phyloP scores from a whole-genome alignment of 2,113 vertebrate genomes.

The Microtus pennsylvanicus region DNA sequence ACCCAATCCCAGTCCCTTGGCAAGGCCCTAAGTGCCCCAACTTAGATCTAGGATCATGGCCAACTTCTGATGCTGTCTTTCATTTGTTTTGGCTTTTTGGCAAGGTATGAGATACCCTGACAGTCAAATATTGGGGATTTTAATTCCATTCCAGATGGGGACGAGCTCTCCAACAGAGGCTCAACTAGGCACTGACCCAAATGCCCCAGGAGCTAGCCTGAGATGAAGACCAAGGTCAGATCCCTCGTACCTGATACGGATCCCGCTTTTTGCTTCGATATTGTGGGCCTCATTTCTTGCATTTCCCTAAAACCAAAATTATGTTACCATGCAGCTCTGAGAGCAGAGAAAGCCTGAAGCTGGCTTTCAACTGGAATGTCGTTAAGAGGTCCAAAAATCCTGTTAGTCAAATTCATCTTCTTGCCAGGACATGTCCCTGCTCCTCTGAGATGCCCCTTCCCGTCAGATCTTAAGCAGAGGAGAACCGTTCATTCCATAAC shows the following conservation, averaged over 20 bases:
- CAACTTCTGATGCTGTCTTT: constrained; percentile 65
- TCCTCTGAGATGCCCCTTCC: constrained; percentile 5
- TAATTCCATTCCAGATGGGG: constrained; percentile 62
- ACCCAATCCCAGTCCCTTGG: constrained; percentile 57
- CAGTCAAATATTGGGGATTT: constrained; percentile 56
- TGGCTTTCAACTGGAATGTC: constrained; percentile 29
- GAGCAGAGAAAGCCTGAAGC: constrained; percentile 7
- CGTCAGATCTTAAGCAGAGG: not conserved
- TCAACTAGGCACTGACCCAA: constrained; percentile 16
- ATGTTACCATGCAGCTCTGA: not conserved
- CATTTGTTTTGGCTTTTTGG: constrained; percentile 73
- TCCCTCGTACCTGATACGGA: not conserved
- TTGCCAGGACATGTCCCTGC: not conserved
- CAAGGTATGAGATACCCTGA: constrained; percentile 15
- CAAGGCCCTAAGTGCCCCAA: constrained; percentile 36
- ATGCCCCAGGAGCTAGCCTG: not conserved
- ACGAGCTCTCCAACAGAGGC: not conserved
- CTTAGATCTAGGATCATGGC: constrained; percentile 65
- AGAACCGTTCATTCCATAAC: not conserved
- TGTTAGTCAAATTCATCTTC: constrained; percentile 29
- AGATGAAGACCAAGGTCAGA: constrained; percentile 4
- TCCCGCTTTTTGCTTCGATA: not conserved
- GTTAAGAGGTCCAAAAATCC: not conserved
- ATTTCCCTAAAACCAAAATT: not conserved
- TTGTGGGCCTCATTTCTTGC: not conserved